Conservation (phyloP, 2,888 invertebrate genomes). For the Azorinus chamasolen region DNA sequence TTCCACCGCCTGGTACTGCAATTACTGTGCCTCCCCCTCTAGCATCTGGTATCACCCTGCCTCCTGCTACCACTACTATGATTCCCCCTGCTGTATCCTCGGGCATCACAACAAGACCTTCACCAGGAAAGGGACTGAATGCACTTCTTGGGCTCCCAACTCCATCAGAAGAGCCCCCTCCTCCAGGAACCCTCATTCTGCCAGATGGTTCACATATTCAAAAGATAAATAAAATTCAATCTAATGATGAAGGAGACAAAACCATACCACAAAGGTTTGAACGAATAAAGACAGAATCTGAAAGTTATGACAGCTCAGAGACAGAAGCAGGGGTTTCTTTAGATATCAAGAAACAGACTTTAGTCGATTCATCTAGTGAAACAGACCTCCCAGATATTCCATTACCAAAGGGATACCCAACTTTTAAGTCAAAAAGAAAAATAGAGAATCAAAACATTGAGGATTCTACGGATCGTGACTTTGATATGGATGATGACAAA, state of each 20-base stretch:
- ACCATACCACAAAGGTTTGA: not conserved
- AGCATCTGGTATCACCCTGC: slow-evolving; percentile 8
- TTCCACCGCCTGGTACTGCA: slow-evolving; percentile 57
- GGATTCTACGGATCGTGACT: not conserved
- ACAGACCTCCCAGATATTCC: no score
- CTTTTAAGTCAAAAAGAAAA: no score
- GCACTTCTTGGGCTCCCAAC: slow-evolving; percentile 58
- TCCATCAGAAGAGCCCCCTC: slow-evolving; percentile 54
- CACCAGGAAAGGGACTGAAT: slow-evolving; percentile 55
- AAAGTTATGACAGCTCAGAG: not conserved
- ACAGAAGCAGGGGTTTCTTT: no score
- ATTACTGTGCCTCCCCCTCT: slow-evolving; percentile 52
- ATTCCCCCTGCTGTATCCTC: not conserved
- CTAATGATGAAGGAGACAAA: slow-evolving; percentile 25
- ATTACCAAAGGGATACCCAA: no score
- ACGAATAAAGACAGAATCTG: not conserved
- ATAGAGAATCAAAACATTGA: no score
- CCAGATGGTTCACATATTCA: slow-evolving; percentile 41
- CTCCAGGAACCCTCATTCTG: slow-evolving; percentile 53
- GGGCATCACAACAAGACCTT: slow-evolving; percentile 19
- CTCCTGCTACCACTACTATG: not conserved
- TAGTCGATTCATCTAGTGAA: no score
- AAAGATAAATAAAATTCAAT: slow-evolving; percentile 21
- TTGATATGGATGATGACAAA: not conserved
- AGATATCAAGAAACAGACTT: no score